Conservation (phyloP, 2,797 vertebrate genomes). For the Ctenopoma kingsleyae region DNA sequence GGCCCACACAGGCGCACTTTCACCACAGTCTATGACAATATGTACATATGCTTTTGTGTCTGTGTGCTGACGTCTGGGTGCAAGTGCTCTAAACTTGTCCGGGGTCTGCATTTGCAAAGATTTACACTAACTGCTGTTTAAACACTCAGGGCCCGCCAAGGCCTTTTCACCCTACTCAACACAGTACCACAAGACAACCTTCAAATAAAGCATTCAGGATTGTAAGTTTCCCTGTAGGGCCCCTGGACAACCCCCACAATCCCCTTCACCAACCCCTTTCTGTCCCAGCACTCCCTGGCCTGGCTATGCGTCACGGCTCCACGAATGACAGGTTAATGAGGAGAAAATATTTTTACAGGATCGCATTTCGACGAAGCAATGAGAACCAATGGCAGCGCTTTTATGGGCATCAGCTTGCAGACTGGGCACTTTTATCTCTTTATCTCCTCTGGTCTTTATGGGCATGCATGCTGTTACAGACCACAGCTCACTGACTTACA, state of each 20-base stretch:
- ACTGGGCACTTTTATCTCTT: slow-evolving; percentile 79
- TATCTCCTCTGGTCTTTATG: slow-evolving; percentile 77
- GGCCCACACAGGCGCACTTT: slow-evolving; percentile 47
- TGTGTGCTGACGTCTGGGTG: slow-evolving; percentile 27
- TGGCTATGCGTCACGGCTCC: slow-evolving; percentile 75
- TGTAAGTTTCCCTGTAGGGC: slow-evolving; percentile 58
- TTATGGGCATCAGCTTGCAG: slow-evolving; percentile 80
- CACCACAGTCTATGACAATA: slow-evolving; percentile 44
- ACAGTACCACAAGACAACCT: slow-evolving; percentile 75
- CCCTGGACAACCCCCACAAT: slow-evolving; percentile 55
- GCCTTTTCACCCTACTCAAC: slow-evolving; percentile 77
- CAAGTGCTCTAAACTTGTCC: slow-evolving; percentile 51
- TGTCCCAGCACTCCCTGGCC: slow-evolving; percentile 61
- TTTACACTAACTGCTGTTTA: slow-evolving; percentile 80
- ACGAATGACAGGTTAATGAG: slow-evolving; percentile 88
- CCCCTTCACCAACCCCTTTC: slow-evolving; percentile 46
- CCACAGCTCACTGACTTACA: slow-evolving; percentile 58
- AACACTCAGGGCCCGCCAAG: slow-evolving; percentile 71
- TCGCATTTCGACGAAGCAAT: slow-evolving; percentile 78
- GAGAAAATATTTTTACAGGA: slow-evolving; percentile 90
- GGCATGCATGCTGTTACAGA: slow-evolving; percentile 57
- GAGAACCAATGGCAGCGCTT: slow-evolving; percentile 78
- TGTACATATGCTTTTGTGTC: slow-evolving; percentile 33
- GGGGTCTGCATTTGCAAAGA: slow-evolving; percentile 62
- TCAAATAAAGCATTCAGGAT: slow-evolving; percentile 77